phyloP scores from a whole-genome alignment of 2,797 vertebrate genomes.

The Tragopan temminckii region DNA sequence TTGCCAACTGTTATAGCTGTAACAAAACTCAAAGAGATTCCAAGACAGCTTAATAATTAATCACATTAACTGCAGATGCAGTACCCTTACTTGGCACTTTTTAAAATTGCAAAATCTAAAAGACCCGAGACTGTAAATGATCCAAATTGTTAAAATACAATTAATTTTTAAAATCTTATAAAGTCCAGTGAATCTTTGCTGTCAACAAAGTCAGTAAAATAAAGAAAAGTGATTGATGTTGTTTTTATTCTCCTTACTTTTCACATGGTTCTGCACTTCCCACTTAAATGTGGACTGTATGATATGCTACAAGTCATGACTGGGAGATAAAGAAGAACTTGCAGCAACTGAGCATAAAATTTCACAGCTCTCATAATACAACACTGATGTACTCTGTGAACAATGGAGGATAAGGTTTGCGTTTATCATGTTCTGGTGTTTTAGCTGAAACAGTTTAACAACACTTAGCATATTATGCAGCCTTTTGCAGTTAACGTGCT shows the following conservation, averaged over 20 bases:
- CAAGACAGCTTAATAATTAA: constrained; percentile 61
- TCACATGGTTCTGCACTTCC: background rate
- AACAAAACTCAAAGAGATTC: constrained; percentile 19
- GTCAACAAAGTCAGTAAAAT: background rate
- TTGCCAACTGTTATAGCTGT: background rate
- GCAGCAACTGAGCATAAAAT: background rate
- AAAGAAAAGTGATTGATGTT: background rate
- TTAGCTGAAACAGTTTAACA: background rate
- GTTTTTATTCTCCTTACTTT: background rate
- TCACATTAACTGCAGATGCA: constrained; percentile 22
- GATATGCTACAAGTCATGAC: background rate
- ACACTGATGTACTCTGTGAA: background rate
- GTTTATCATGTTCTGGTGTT: background rate
- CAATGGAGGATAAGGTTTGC: background rate
- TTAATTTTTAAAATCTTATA: background rate
- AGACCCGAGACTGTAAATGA: constrained; percentile 20
- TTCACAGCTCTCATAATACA: background rate
- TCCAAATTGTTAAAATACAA: constrained; percentile 5
- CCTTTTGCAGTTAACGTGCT: background rate
- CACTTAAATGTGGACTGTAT: background rate
- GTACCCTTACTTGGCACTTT: constrained; percentile 2
- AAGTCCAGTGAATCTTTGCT: background rate
- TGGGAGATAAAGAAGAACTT: background rate
- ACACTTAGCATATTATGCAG: background rate
- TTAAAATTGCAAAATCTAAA: constrained; percentile 1